Evolutionary conservation across 2,888 invertebrate species (phyloP), one percentile per base, ranked within the genome.

Genomic region (Stramonita haemastoma): DNA sequence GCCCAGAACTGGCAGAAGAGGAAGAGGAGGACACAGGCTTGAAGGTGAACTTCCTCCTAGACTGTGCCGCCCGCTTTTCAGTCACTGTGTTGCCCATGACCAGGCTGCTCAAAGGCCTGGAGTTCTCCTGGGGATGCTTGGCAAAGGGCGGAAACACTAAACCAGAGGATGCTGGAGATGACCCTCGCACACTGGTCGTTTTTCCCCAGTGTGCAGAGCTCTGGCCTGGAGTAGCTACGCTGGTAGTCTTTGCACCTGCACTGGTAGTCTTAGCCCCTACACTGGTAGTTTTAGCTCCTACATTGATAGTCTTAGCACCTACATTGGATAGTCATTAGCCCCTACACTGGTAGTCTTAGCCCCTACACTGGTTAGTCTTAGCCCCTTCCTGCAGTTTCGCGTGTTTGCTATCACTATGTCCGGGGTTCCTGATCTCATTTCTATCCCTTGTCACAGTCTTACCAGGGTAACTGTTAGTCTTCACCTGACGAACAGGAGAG

Each of bases 31-130:
- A 5, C 26, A 66, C 19, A 32, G 87, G 73, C 73, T 88, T 88
- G 36, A 88, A 88, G 11, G 29, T 57, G 81, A 88, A 88, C 84
- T 83, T 88, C 19, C 60, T 83, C 66, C n/a, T 36, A 5, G 73
- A 13, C n/a, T 36, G 73, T 8, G 15, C 17, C 1, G 36, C 13
- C 46, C 46, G 46, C 15, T n/a, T 4, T 5, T 73, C 19, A 1
- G 46, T 22, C 70, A 56, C 34, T 32, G 73, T 87, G 32, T 73
- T 87, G 2, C 87, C 73, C 13, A 13, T 22, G 26, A 46, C 87
- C 15, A 87, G 86, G 19, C 66, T 86, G 66, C 86, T 86, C 17
- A 86, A 66, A 17, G 86, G 86, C 29, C 34, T 86, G 4, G 66
- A 5, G 13, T 5, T 83, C 6, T 83, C 81, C 22, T 22, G 60